A percentile compares a stretch with the other conserved stretches of the same genome.
Evolutionary conservation across 2,113 vertebrate genomes (phyloP).

Genomic region (Montifringilla adamsi): DNA sequence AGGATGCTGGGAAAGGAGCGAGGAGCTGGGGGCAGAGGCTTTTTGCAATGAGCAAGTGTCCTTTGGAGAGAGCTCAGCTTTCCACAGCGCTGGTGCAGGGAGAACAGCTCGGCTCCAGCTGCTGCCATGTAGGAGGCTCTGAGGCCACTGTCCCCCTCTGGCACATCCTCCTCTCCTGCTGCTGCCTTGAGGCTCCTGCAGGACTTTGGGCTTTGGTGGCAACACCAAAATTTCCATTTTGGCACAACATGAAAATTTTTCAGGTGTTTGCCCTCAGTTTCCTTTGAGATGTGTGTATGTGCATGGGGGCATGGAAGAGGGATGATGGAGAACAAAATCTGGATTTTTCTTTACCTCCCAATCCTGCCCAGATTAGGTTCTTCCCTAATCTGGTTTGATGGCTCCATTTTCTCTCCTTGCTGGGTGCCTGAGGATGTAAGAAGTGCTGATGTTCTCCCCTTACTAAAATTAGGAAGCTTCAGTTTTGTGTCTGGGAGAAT

Average conservation of each 20-base stretch:
- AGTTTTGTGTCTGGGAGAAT: neutral
- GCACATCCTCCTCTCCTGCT: neutral
- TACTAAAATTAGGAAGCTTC: neutral
- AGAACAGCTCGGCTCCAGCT: fast-evolving
- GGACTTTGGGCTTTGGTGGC: neutral
- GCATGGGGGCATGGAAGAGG: neutral
- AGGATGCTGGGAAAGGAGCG: neutral
- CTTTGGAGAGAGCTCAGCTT: neutral
- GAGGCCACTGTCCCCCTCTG: neutral
- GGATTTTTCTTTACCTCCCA: neutral
- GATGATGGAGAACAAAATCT: neutral
- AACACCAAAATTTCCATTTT: neutral
- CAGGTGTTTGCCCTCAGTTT: neutral
- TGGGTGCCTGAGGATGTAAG: neutral
- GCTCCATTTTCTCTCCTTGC: neutral
- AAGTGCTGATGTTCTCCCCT: neutral
- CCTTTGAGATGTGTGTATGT: neutral
- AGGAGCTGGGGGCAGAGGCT: neutral
- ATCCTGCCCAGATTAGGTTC: neutral
- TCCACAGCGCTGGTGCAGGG: neutral
- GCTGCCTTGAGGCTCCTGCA: neutral
- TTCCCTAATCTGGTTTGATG: neutral
- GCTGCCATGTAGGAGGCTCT: neutral
- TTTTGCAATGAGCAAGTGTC: neutral
- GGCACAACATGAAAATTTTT: neutral